Percentiles rank a stretch among this genome's conserved stretches.
Evolutionary conservation across 2,888 invertebrate species (phyloP).

Genomic region (Dinocampus coccinellae): DNA sequence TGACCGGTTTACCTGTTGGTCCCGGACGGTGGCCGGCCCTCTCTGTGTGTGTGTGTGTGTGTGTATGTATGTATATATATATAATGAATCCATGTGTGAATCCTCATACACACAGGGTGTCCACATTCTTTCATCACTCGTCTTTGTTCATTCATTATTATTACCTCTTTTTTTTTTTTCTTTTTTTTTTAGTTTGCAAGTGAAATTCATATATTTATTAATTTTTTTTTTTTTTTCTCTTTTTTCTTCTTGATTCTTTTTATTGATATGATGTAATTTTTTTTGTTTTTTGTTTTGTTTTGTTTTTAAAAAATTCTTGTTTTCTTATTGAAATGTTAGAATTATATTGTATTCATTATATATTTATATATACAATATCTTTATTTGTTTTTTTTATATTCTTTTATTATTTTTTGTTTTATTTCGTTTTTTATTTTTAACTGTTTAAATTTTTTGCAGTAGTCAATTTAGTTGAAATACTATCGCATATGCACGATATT

Average conservation of each 20-base stretch:
- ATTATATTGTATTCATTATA: no score
- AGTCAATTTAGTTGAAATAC: not conserved
- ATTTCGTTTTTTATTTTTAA: not conserved
- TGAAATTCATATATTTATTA: not conserved
- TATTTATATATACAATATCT: not conserved
- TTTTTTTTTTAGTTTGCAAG: not conserved
- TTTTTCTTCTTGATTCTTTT: not conserved
- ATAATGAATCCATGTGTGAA: no score
- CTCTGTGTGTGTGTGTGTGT: no score
- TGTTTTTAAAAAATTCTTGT: no score
- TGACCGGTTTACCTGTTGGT: conserved; percentile 59
- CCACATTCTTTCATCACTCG: conserved; percentile 34
- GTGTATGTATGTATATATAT: no score
- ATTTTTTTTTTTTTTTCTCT: conserved; percentile 4
- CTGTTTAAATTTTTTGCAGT: not conserved
- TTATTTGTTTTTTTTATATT: not conserved
- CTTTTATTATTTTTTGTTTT: not conserved
- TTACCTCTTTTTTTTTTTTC: no score
- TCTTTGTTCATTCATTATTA: no score
- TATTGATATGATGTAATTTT: not conserved
- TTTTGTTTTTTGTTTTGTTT: no score
- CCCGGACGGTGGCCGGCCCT: conserved; percentile 50
- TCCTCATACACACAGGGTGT: conserved; percentile 40
- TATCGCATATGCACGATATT: not conserved
- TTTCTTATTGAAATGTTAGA: no score